Conservation (phyloP, 37 sponge, comb jelly and placozoan genomes). For the Tethya wilhelma region DNA sequence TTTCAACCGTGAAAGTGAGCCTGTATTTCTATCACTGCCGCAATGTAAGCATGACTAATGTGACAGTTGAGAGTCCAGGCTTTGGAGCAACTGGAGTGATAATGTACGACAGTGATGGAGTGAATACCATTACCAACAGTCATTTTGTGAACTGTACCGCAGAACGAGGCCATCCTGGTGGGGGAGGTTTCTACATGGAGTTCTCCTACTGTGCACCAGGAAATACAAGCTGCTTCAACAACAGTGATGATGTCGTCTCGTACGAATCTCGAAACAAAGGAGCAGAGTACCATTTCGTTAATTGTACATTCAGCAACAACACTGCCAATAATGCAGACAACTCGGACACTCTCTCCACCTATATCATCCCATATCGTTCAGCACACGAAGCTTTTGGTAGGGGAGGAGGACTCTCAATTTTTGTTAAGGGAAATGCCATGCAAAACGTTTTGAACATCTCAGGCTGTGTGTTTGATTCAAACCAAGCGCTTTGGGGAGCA, state of each 20-base stretch:
- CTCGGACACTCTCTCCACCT: background rate
- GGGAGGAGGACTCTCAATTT: slow-evolving; percentile 70
- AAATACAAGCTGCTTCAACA: background rate
- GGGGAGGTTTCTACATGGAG: slow-evolving; percentile 46
- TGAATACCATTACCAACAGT: background rate
- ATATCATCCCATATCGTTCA: slow-evolving; percentile 8
- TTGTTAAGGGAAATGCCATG: slow-evolving; percentile 36
- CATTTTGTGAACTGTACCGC: slow-evolving; percentile 17
- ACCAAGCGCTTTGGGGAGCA: slow-evolving; percentile 48
- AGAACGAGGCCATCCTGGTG: background rate
- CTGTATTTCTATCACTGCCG: slow-evolving; percentile 34
- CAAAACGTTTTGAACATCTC: slow-evolving; percentile 11
- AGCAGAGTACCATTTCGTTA: slow-evolving; percentile 6
- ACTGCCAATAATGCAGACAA: background rate
- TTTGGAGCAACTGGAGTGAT: slow-evolving; percentile 40
- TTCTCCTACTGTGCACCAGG: slow-evolving; percentile 62
- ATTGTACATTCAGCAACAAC: slow-evolving; percentile 30
- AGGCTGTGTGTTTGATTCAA: slow-evolving; percentile 19
- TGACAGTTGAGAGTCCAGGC: slow-evolving; percentile 13
- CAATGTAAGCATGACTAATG: slow-evolving; percentile 7
- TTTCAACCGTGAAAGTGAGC: slow-evolving; percentile 11
- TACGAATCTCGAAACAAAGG: background rate
- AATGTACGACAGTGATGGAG: slow-evolving; percentile 44
- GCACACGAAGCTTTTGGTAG: slow-evolving; percentile 46
- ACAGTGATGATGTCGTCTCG: background rate